Conservation (phyloP, 1,140 invertebrate genomes). For the Phymorhynchus buccinoides region DNA sequence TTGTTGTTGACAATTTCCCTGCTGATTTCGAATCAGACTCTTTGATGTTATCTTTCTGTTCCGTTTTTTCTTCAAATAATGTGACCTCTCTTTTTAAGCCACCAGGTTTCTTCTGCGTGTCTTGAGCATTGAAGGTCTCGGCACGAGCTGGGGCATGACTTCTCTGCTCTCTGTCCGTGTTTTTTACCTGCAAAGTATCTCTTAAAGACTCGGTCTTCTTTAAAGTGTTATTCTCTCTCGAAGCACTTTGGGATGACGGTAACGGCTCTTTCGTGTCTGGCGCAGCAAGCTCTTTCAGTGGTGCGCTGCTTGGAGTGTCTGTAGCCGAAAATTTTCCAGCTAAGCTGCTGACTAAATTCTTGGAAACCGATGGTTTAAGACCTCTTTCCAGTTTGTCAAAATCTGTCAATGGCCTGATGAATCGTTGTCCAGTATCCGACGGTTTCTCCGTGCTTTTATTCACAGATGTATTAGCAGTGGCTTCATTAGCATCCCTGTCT, state of each 20-base stretch:
- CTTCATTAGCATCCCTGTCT: neutral
- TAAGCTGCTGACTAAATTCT: constrained; percentile 18
- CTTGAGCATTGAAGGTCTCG: neutral
- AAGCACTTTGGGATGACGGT: neutral
- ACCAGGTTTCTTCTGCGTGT: neutral
- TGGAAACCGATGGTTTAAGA: constrained; percentile 7
- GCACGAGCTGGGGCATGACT: neutral
- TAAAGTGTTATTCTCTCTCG: neutral
- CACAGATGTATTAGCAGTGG: too few species aligned
- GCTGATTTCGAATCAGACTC: neutral
- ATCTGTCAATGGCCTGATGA: neutral
- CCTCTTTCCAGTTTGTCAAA: constrained; percentile 24
- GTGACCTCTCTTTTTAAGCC: neutral
- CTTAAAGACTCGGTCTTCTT: constrained; percentile 14
- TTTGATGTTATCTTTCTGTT: neutral
- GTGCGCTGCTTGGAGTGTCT: neutral
- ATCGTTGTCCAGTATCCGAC: neutral
- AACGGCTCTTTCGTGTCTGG: neutral
- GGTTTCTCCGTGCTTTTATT: neutral
- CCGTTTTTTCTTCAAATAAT: neutral
- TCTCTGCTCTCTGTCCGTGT: neutral
- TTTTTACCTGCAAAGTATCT: neutral
- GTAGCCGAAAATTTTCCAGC: constrained; percentile 1
- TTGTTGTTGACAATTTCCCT: neutral
- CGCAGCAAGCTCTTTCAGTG: neutral